These are phyloP conservation scores for Notechis scutatus DNA, from an alignment of 2,113 vertebrate genomes.

Conservation along the genomic window DNA sequence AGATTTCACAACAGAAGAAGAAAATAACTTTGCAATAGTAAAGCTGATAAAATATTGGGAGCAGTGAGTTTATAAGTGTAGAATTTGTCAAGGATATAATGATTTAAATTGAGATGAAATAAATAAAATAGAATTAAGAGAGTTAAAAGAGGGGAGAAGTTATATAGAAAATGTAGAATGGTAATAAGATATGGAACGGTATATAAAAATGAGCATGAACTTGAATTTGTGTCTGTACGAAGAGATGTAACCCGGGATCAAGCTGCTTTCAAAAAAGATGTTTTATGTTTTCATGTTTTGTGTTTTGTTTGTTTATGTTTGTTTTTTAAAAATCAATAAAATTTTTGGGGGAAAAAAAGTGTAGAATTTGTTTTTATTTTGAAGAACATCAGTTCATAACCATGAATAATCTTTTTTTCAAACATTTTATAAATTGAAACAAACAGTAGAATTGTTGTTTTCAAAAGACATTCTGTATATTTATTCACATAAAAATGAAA, in stretches of 20 bases:
- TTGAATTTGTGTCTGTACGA: no score
- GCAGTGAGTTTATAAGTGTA: not conserved
- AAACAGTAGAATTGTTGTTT: not conserved
- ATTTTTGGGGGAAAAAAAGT: not conserved
- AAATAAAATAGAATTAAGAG: no score
- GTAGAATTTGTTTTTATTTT: not conserved
- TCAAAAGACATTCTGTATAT: not conserved
- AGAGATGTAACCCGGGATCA: no score
- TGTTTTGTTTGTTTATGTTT: no score
- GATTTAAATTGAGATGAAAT: no score
- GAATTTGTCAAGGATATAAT: not conserved
- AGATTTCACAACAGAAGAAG: not conserved
- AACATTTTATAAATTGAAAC: not conserved
- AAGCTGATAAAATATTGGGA: not conserved
- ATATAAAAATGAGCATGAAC: no score
- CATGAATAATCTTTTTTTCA: not conserved
- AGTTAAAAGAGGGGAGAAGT: no score
- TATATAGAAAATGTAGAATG: no score
- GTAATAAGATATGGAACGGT: no score
- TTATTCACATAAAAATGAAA: not conserved
- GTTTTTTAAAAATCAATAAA: no score
- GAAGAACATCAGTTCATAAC: not conserved
- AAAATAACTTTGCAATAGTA: fast-evolving
- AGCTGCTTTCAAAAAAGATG: no score
- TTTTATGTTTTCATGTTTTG: no score